phyloP scores from a whole-genome alignment of 2,888 invertebrate genomes.

The Acronicta alni region DNA sequence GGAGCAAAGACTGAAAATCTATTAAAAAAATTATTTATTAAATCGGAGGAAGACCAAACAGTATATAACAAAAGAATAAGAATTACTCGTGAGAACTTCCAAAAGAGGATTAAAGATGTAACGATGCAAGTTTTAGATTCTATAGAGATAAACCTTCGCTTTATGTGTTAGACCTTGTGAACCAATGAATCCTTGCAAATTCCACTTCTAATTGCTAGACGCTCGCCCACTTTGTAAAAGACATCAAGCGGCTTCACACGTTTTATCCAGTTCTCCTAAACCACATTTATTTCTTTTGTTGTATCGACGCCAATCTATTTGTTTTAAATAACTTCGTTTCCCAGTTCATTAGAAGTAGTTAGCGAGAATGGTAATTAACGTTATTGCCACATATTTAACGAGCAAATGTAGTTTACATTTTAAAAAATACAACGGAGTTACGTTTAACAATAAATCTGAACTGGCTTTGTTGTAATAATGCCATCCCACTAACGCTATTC shows the following conservation, averaged over 20 bases:
- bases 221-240: constrained; percentile 56
- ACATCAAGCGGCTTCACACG: constrained; percentile 37
- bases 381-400: background rate
- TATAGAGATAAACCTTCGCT: constrained; percentile 27
- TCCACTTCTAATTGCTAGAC: constrained; percentile 58
- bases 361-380: constrained; percentile 4
- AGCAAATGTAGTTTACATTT: background rate
- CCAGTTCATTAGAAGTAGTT: constrained; percentile 21
- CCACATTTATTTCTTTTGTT: constrained; percentile 4
- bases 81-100: constrained; percentile 31
- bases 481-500: background rate
- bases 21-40: constrained; percentile 38
- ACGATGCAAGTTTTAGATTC: constrained; percentile 21
- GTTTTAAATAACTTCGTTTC: constrained; percentile 16
- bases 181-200: constrained; percentile 64
- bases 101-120: constrained; percentile 27
- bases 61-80: constrained; percentile 10
- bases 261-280: constrained; percentile 11
- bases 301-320: background rate
- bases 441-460: constrained; percentile 4
- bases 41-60: constrained; percentile 10
- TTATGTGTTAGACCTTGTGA: constrained; percentile 65
- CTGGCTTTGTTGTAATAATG: constrained; percentile 22
- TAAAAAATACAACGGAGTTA: background rate
- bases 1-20: background rate